Base-by-base conservation (phyloP, 2,888 invertebrate species). In the Papilio protenor region DNA sequence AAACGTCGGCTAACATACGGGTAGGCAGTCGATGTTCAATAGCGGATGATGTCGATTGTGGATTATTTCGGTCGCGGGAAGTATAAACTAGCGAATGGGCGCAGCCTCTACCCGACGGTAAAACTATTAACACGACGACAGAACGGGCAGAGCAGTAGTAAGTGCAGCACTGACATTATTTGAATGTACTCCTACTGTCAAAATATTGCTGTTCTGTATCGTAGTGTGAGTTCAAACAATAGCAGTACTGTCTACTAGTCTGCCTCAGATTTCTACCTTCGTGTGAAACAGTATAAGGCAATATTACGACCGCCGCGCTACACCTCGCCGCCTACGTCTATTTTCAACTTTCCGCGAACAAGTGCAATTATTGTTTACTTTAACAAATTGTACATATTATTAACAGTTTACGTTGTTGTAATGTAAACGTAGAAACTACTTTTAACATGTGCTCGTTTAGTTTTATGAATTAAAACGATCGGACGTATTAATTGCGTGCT, bases 51-150 rank as follows among this genome's bases (percentile, higher is more conserved):
- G 90, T 87, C 88, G 91, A 93, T 93, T 92, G 91, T 90, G 86
- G 88, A 90, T 88, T 94, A 94, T 94, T 94, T 94, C 86, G 89
- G 92, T 91, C 93, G 89, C 91, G 91, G 91, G 88, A 92, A 92
- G 90, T 87, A 89, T 91, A 91, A 91, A 91, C 89, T 87, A 84
- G 86, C 84, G 82, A 87, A 88, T 87, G 87, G 82, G 81, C 80
- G 45, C 66, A 69, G 66, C 45, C 45, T 69, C 45, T 45, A 59
- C 23, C 57, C 12, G 45, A 4, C 45, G 45, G 16, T 27, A 27
- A 61, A 5, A 16, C 61, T 16, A 2, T 4, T 27, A 16, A 61
- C 61, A 61, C 61, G 14, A 27, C 6, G 27, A 27, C 14, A 27
- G 23, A 27, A 61, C 27, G 16, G 16, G 16, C 61, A 61, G 61